Percentiles rank a stretch among this genome's conserved stretches.
Evolutionary conservation across 2,888 invertebrate genomes (phyloP).

Genomic region (Poecilobothrus nobilitatus): DNA sequence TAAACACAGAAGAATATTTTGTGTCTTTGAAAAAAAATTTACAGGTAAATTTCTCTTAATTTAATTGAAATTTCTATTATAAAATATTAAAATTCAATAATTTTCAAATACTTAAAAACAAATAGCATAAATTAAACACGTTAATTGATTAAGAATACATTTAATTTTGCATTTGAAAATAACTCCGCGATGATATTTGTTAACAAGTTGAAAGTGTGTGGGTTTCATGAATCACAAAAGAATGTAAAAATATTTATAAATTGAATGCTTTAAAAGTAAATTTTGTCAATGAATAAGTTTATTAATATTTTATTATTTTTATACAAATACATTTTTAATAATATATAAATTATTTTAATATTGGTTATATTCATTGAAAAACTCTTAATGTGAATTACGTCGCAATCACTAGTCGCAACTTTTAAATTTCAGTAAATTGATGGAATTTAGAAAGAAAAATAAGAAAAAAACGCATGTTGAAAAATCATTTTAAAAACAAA

Average conservation of each 20-base stretch:
- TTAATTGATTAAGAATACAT: neutral
- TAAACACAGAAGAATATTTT: neutral
- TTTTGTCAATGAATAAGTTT: neutral
- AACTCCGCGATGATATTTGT: neutral
- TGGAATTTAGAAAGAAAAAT: neutral
- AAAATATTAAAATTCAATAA: neutral
- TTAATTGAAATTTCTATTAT: neutral
- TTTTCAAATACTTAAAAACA: neutral
- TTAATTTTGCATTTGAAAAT: neutral
- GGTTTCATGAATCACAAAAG: neutral
- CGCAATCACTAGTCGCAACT: neutral
- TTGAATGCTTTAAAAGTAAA: neutral
- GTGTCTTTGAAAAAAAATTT: neutral
- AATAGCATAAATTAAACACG: neutral
- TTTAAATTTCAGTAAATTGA: neutral
- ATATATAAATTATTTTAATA: too few species aligned
- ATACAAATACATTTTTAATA: neutral
- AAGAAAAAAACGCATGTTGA: neutral
- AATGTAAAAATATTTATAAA: neutral
- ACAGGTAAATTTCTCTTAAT: neutral
- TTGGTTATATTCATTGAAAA: neutral
- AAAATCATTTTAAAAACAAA: neutral
- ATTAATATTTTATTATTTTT: neutral
- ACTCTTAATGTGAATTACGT: neutral
- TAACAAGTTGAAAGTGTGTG: neutral